Conservation (phyloP, 2,113 vertebrate genomes). For the Lathamus discolor region DNA sequence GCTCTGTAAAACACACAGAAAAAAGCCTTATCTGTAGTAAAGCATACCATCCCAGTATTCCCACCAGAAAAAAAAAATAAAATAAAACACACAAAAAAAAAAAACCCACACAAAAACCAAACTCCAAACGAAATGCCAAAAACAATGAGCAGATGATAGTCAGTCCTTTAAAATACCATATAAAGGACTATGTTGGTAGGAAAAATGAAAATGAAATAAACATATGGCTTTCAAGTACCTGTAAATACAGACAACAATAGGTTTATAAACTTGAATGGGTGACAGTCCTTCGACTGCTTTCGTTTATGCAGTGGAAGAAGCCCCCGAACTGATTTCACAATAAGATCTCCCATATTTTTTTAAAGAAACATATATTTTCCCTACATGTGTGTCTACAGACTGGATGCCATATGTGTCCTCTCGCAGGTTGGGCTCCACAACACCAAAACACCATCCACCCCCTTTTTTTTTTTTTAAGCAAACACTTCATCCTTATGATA, state of each 20-base stretch:
- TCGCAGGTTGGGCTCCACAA: background rate
- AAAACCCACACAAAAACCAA: too few species aligned
- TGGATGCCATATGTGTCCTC: background rate
- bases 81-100: background rate
- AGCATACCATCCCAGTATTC: too few species aligned
- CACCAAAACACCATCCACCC: background rate
- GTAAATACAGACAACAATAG: background rate
- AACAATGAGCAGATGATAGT: fast-evolving
- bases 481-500: background rate
- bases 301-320: background rate
- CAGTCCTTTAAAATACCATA: background rate
- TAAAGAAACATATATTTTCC: background rate
- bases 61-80: background rate
- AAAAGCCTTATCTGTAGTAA: background rate
- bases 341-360: background rate
- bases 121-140: background rate
- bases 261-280: background rate
- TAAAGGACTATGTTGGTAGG: fast-evolving
- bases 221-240: background rate
- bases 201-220: background rate
- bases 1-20: background rate
- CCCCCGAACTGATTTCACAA: background rate
- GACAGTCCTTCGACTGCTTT: background rate
- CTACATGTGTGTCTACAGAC: too few species aligned
- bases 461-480: background rate